A percentile compares a stretch with the other conserved stretches of the same genome.
These are phyloP conservation scores for Cydia fagiglandana DNA, from an alignment of 1,140 invertebrate genomes.

Conservation along the genomic window DNA sequence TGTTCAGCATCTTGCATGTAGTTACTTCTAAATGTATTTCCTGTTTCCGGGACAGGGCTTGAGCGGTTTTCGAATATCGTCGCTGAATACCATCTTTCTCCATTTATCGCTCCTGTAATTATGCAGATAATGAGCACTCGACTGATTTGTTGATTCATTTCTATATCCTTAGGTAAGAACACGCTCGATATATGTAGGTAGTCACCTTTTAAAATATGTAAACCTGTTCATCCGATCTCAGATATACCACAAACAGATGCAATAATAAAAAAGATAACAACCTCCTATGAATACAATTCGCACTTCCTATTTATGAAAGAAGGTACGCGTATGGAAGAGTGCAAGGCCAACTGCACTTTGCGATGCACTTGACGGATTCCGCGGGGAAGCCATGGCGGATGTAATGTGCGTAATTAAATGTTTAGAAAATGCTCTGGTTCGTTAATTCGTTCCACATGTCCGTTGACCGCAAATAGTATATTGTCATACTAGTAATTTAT, in stretches of 20 bases:
- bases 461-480: slow-evolving; percentile 23
- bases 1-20: slow-evolving; percentile 27
- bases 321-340: slow-evolving; percentile 15
- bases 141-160: slow-evolving; percentile 35
- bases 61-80: slow-evolving; percentile 34
- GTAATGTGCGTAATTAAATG: slow-evolving; percentile 69
- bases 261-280: too few relatives aligned
- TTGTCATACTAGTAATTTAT: not conserved
- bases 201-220: not conserved
- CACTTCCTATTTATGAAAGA: not conserved
- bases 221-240: too few relatives aligned
- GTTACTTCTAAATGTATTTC: slow-evolving; percentile 25
- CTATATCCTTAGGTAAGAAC: not conserved
- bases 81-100: slow-evolving; percentile 43
- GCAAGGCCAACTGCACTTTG: slow-evolving; percentile 38
- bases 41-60: not conserved
- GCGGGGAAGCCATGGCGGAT: slow-evolving; percentile 52
- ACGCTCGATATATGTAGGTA: too few relatives aligned
- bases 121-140: slow-evolving; percentile 18
- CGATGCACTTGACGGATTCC: slow-evolving; percentile 44
- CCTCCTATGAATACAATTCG: too few relatives aligned
- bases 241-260: too few relatives aligned
- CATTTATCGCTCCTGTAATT: slow-evolving; percentile 21
- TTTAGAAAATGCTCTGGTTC: slow-evolving; percentile 62
- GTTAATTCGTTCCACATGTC: slow-evolving; percentile 53